Base-by-base conservation (phyloP, 2,113 vertebrate species). In the Lophotis ruficrista region DNA sequence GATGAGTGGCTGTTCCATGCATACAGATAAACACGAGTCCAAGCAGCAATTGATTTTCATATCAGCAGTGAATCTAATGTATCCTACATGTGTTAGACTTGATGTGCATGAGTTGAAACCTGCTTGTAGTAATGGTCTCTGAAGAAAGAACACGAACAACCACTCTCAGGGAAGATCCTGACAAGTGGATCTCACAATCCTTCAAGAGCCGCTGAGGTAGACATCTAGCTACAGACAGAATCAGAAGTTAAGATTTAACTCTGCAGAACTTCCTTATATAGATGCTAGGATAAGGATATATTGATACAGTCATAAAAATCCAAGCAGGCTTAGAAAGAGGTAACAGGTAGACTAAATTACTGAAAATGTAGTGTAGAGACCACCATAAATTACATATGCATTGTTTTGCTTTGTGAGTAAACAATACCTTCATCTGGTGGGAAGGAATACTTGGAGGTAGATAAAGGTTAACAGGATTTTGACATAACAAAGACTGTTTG, bases 11-110 rank as follows among this genome's bases (percentile, higher is more conserved):
- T 92, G 9, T 54, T 90, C 24, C 7, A 15, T 50, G 60, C 57
- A 75, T 85, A 58, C 75, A 75, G 75, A 92, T 90, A 14, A 90
- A 50, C 61, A 57, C 23, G 41, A 82, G 51, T 90, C 70, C 57
- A 85, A 85, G 37, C 12, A 66, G 61, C 23, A 57, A 87, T 35
- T 90, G 83, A 94, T 85, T 90, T 94, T 90, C 79, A 22, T 92
- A 82, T 85, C 41, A 88, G 53, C 56, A 57, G 33, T 58, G 61
- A 82, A 88, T 66, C 23, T 88, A 90, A 88, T 35, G 24, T 71
- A 79, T 94, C 79, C 89, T 75, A 38, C 16, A 54, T 7, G 5
- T 57, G 24, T 62, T 79, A 82, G 61, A 43, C 51, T 82, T 82
- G 60, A 22, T 60, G 47, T 3, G 3, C 30, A 35, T 35, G 62